Evolutionary conservation across 2,888 invertebrate species (phyloP), one percentile per base, ranked within the genome.

Genomic region (Gordius sp.): DNA sequence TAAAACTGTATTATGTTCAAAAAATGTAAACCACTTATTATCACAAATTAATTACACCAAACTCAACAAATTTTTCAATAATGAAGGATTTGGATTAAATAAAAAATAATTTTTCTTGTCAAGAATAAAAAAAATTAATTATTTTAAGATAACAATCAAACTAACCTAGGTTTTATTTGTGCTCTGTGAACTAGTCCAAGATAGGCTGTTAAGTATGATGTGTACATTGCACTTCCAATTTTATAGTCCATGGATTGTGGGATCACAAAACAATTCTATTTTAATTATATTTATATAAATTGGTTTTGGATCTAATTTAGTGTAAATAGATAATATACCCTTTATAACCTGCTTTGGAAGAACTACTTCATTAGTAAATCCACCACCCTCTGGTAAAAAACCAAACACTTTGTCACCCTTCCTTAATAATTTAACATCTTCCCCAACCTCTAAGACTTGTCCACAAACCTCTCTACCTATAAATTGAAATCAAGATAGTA

Each of bases 151-250:
- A n/a, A n/a, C n/a, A n/a, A n/a, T n/a, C n/a, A n/a, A n/a, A n/a
- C n/a, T 39, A 13, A n/a, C 13, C 39, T n/a, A 13, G 8, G 13
- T 39, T 39, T 25, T 8, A 54, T 13, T 4, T 54, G 4, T 16
- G 13, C 55, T 54, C 23, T 54, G 28, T 54, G 27, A 13, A 28
- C 55, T 20, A 54, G 20, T 4, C 27, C 55, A 16, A 54, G 55
- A 27, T 54, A 54, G 4, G 55, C 55, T 25, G 55, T 54, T 4
- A 54, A 2, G 20, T 54, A 54, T 25, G 55, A 54, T 8, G 55
- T 27, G 16, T 27, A 27, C 27, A 54, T 8, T 4, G 27, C 4
- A 28, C 16, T 16, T 4, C 26, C 55, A n/a, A 28, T 20, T 54
- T 54, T 20, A 54, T 27, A 54, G 2, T 54, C 27, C 55, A 54